phyloP scores from a whole-genome alignment of 35 echinoderm and acorn worm genomes.

The Patiria miniata region DNA sequence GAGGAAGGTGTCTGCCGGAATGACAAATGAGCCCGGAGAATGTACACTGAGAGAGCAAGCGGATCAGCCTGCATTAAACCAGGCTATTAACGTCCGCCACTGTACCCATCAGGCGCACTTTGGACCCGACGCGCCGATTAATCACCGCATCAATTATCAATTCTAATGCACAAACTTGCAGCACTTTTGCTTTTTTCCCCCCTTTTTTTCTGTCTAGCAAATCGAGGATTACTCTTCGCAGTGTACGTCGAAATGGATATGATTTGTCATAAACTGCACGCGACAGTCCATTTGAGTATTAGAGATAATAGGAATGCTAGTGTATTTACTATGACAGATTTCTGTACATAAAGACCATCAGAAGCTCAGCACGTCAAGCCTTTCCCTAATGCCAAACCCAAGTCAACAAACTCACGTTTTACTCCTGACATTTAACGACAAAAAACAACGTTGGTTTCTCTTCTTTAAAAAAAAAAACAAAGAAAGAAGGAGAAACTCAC shows the following conservation, averaged over 20 bases:
- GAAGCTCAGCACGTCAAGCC: neutral
- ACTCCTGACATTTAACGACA: neutral
- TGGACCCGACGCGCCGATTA: neutral
- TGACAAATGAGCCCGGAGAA: neutral
- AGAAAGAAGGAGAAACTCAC: no score
- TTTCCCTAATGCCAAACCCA: neutral
- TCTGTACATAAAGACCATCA: neutral
- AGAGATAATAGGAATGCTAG: neutral
- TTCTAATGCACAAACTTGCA: neutral
- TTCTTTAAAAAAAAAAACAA: no score
- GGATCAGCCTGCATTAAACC: conserved; percentile 8
- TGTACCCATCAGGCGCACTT: conserved; percentile 11
- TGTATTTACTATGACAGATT: neutral
- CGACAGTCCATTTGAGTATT: neutral
- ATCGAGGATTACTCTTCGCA: no score
- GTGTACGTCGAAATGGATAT: neutral
- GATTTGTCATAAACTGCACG: neutral
- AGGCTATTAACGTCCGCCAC: conserved; percentile 1
- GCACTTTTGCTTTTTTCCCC: neutral
- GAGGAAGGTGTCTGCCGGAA: neutral
- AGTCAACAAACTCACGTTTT: neutral
- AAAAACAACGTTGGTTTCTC: no score
- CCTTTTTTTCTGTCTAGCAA: neutral
- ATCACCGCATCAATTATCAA: conserved; percentile 9
- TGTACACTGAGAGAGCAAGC: neutral